These are phyloP conservation scores for Takifugu flavidus DNA, from an alignment of 2,113 vertebrate species.

Conservation along the genomic window DNA sequence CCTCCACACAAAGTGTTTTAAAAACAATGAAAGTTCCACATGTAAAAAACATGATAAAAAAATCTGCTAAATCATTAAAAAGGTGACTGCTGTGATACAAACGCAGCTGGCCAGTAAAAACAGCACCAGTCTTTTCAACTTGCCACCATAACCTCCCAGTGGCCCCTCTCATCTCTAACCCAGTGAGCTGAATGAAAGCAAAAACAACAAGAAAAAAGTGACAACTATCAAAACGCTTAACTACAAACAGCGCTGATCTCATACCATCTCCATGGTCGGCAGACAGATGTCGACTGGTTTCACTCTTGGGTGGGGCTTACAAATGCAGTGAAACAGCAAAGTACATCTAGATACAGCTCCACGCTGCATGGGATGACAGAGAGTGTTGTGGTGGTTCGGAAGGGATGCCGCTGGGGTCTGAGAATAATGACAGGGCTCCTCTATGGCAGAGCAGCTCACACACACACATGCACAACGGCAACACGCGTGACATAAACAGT, in stretches of 20 bases:
- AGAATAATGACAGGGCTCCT: constrained; percentile 63
- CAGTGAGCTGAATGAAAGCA: constrained; percentile 5
- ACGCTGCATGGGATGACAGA: constrained; percentile 11
- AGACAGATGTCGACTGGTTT: not conserved
- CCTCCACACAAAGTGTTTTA: too few relatives aligned
- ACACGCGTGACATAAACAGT: constrained; percentile 27
- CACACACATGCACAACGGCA: constrained; percentile 4
- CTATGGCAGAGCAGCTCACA: constrained; percentile 33
- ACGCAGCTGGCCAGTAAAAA: not conserved
- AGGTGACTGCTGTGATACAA: not conserved
- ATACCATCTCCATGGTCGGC: not conserved
- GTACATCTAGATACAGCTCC: constrained; percentile 32
- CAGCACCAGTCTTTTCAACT: constrained; percentile 7
- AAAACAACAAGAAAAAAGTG: constrained; percentile 28
- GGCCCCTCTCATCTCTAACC: constrained; percentile 4
- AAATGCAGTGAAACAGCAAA: constrained; percentile 5
- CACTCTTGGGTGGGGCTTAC: constrained; percentile 29
- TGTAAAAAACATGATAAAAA: too few relatives aligned
- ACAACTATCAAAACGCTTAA: constrained; percentile 24
- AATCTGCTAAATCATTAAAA: not conserved
- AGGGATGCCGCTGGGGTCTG: constrained; percentile 25
- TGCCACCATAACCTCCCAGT: constrained; percentile 15
- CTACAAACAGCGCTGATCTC: constrained; percentile 17
- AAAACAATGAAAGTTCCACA: too few relatives aligned
- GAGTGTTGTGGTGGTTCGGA: constrained; percentile 6